Base-by-base conservation (phyloP, 2,888 invertebrate genomes). In the Parascotia fuliginaria region DNA sequence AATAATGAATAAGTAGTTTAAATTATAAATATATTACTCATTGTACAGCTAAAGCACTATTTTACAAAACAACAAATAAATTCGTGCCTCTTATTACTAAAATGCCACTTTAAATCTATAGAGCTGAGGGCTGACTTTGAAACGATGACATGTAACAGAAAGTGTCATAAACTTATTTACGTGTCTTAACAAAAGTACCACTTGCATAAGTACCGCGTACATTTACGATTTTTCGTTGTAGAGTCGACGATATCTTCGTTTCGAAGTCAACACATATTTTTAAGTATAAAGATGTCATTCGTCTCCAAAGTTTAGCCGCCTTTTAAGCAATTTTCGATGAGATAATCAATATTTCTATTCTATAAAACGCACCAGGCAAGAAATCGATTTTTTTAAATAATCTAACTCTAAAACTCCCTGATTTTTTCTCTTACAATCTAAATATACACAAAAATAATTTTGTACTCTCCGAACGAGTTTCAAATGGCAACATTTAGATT, bases 401-500 rank as follows among this genome's bases (percentile, higher is more conserved):
- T 87, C 89, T 85, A 83, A 67, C 72, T 86, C 88, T 90, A 71
- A 86, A 79, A 82, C 90, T 90, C 90, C 92, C 91, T 91, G 91
- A 91, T 91, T 91, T 89, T 86, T 83, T 86, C 79, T 84, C 91
- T 92, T 91, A 91, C 56, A 77, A 76, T 87, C 89, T 72, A 78
- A 85, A 80, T 91, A 89, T 92, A 89, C 89, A 90, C 88, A 90
- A 92, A 87, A 90, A 91, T 90, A 91, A 89, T 91, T 90, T 92
- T 92, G 92, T 91, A 92, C 92, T 92, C 91, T 89, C 81, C 73
- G 77, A 85, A 85, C 87, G 89, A 91, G 89, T 87, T 87, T 85
- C 75, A 75, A 87, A 90, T 90, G 89, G 91, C 89, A 89, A 86
- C 87, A 87, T 78, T 75, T 78, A 73, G 70, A 73, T 77, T 70